These are phyloP conservation scores for Heterodera schachtii DNA, from an alignment of 1,140 invertebrate species.

Conservation along the genomic window DNA sequence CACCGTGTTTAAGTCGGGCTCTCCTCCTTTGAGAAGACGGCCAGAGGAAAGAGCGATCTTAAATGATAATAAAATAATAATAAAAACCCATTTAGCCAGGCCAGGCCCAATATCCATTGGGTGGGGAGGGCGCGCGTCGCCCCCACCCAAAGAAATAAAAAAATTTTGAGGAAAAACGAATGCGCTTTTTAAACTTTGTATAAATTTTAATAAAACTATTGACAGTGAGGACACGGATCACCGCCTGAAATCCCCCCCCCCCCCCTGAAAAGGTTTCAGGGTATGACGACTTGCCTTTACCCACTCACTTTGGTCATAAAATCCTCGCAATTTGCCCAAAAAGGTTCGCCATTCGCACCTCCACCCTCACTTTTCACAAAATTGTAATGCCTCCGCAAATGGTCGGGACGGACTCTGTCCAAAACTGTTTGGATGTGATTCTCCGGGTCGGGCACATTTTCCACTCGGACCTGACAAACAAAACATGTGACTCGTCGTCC, in stretches of 20 bases:
- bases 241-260: too few relatives aligned
- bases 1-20: conserved; percentile 84
- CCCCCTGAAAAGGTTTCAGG: too few relatives aligned
- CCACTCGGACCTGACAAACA: conserved; percentile 78
- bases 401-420: conserved; percentile 83
- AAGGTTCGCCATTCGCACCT: conserved; percentile 6
- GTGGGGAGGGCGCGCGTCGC: too few relatives aligned
- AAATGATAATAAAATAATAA: neutral
- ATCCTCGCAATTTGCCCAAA: conserved; percentile 75
- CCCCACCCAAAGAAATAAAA: too few relatives aligned
- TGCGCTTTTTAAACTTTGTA: too few relatives aligned
- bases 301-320: conserved; percentile 82
- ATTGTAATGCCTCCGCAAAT: conserved; percentile 84
- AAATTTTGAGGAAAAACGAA: too few relatives aligned
- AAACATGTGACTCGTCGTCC: neutral
- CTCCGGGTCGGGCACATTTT: conserved; percentile 88
- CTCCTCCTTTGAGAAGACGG: conserved; percentile 90
- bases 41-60: conserved; percentile 76
- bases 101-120: too few relatives aligned
- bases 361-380: conserved; percentile 66
- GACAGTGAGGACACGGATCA: too few relatives aligned
- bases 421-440: conserved; percentile 84
- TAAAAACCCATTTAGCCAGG: neutral
- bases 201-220: too few relatives aligned
- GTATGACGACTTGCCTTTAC: too few relatives aligned